A percentile compares a stretch with the other conserved stretches of the same genome.
phyloP scores from a whole-genome alignment of 2,888 invertebrate genomes.

The Patella caerulea region DNA sequence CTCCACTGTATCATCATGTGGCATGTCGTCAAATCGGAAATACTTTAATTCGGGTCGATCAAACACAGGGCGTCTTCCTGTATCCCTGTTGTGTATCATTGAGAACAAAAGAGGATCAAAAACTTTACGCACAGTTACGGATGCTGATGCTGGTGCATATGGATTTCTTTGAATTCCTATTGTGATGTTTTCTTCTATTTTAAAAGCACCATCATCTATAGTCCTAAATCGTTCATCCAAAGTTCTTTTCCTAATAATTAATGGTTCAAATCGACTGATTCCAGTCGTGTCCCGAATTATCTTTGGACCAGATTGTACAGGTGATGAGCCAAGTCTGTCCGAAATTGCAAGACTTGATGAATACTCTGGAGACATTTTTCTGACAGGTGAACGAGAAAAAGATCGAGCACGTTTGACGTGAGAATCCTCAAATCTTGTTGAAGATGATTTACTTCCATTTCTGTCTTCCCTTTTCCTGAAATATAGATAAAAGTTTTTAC shows the following conservation, averaged over 20 bases:
- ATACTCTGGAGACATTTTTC: not conserved
- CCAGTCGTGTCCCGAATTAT: not conserved
- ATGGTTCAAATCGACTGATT: not conserved
- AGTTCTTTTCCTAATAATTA: not conserved
- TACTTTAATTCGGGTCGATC: constrained; percentile 1
- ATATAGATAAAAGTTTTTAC: not conserved
- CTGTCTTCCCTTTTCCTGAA: not conserved
- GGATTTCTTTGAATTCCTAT: not conserved
- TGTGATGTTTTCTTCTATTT: constrained; percentile 1
- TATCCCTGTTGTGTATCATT: not conserved
- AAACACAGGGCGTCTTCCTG: not conserved
- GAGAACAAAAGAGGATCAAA: not conserved
- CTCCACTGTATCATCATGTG: not conserved
- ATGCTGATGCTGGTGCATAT: not conserved
- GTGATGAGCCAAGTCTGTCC: not conserved
- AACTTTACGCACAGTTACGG: not conserved
- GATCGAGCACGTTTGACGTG: not conserved
- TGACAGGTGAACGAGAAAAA: not conserved
- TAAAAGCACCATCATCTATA: not conserved
- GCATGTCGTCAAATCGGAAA: constrained; percentile 3
- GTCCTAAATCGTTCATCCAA: not conserved
- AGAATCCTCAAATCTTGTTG: too few species aligned
- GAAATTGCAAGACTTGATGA: not conserved
- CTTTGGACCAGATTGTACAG: not conserved
- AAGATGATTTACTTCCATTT: too few species aligned